Evolutionary conservation across 1,140 invertebrate species (phyloP), one percentile per base, ranked within the genome.

Genomic region (Dendrolimus punctatus): DNA sequence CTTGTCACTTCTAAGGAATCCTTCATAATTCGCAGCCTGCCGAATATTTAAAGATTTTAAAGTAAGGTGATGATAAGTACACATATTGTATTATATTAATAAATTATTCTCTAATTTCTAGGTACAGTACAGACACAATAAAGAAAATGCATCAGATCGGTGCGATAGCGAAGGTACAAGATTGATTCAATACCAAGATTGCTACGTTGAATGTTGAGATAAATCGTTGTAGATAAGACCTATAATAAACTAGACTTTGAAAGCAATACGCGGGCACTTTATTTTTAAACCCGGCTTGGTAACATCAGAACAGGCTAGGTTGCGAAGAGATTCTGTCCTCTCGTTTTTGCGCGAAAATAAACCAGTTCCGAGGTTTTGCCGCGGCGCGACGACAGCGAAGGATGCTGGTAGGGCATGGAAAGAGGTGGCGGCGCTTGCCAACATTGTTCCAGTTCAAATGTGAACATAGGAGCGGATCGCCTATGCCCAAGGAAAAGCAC

Each of bases 401-500:
- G n/a, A n/a, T n/a, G 47, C 51, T 45, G 55, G 51, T 46, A 54
- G 40, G 23, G 40, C 46, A 8, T 40, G 46, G 49, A 8, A 40
- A 54, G 49, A 10, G 46, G 48, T 41, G 53, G n/a, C n/a, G n/a
- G n/a, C n/a, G 49, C 46, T 39, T 63, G 57, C 64, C 71, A 67
- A 72, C 68, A 73, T 77, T 75, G 76, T 75, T 64, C 46, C 48
- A 60, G 61, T 72, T 74, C 71, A 51, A 61, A 67, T 71, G 66
- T 83, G 82, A 85, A 85, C 37, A 71, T 82, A 80, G 76, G 66
- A 48, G 59, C 78, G 65, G 64, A 71, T 68, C 57, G 79, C 80
- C 78, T 80, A 83, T 83, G 82, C 78, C 79, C 79, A 23, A 23
- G 23, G 23, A 23, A 23, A 23, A 23, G 23, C 23, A 23, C 23